These are phyloP conservation scores for Anneissia japonica DNA, from an alignment of 35 echinoderm and acorn worm genomes.

Conservation along the genomic window DNA sequence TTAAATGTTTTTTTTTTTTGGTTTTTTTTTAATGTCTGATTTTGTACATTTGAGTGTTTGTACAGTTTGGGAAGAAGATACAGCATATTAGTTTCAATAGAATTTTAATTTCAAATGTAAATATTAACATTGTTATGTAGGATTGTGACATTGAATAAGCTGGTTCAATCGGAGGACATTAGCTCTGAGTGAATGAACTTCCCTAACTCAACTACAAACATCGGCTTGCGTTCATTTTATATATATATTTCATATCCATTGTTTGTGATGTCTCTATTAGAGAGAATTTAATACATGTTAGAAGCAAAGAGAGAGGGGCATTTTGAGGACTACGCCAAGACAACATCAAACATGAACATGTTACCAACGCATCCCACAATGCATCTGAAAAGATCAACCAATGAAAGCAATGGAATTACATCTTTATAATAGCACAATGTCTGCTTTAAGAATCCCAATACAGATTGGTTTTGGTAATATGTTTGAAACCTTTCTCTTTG, in stretches of 20 bases:
- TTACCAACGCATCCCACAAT: neutral
- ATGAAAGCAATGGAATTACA: neutral
- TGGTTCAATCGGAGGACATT: neutral
- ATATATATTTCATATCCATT: neutral
- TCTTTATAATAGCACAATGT: too few species aligned
- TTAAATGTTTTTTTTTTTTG: too few species aligned
- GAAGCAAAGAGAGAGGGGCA: neutral
- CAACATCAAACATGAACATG: neutral
- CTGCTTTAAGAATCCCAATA: too few species aligned
- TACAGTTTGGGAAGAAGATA: neutral
- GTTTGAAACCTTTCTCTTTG: neutral
- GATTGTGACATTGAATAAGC: neutral
- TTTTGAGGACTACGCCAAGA: neutral
- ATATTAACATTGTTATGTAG: neutral
- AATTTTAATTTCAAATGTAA: neutral
- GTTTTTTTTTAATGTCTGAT: neutral
- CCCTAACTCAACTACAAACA: neutral
- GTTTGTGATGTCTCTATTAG: too few species aligned
- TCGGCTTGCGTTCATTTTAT: neutral
- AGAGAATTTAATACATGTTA: neutral
- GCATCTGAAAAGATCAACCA: neutral
- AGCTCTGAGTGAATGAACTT: neutral
- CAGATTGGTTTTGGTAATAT: neutral
- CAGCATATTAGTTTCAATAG: neutral
- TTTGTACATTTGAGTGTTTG: neutral